A percentile compares a stretch with the other conserved stretches of the same genome.
Conservation (phyloP, 2,797 vertebrate genomes). For the Rachycentron canadum region DNA sequence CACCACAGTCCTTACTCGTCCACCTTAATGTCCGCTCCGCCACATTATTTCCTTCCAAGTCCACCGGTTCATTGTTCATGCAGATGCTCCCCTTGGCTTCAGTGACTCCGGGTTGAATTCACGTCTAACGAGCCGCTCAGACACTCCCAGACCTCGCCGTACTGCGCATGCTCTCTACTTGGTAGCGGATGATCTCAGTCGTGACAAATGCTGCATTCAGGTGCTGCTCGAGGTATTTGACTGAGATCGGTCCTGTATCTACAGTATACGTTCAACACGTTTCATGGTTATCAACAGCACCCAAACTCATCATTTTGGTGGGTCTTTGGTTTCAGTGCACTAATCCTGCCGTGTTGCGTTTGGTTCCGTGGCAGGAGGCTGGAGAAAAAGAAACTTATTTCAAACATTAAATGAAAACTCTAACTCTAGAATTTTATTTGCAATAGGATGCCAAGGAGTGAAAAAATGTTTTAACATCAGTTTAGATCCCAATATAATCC, state of each 20-base stretch:
- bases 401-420: neutral
- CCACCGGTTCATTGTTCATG: slow-evolving; percentile 73
- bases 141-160: slow-evolving; percentile 79
- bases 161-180: slow-evolving; percentile 76
- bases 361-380: neutral
- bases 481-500: neutral
- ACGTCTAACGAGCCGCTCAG: slow-evolving; percentile 68
- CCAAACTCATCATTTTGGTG: neutral
- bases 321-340: no score
- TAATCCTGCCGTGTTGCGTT: neutral
- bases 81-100: slow-evolving; percentile 67
- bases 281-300: neutral
- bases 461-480: neutral
- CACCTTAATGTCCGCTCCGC: slow-evolving; percentile 33
- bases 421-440: no score
- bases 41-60: slow-evolving; percentile 23
- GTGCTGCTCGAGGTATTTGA: slow-evolving; percentile 48
- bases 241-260: neutral
- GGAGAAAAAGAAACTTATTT: no score
- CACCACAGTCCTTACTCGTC: slow-evolving; percentile 24
- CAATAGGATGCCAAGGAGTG: neutral
- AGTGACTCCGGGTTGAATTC: slow-evolving; percentile 59
- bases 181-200: slow-evolving; percentile 51
- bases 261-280: no score
- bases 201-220: slow-evolving; percentile 72